Percentiles rank a stretch among this genome's conserved stretches.
These are phyloP conservation scores for Cheilosia pagana DNA, from an alignment of 2,888 invertebrate species.

Conservation along the genomic window DNA sequence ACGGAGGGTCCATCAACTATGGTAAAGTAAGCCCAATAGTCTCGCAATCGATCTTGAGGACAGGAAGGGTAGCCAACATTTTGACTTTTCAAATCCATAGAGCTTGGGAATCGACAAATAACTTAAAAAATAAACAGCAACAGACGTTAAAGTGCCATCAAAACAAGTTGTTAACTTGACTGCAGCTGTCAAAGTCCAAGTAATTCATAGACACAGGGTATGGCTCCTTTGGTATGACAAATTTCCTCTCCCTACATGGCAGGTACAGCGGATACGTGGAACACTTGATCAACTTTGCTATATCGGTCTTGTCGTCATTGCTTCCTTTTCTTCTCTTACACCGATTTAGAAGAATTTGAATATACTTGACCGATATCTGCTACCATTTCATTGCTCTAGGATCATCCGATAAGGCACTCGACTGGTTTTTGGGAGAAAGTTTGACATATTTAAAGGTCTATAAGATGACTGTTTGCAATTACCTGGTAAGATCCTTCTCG, in stretches of 20 bases:
- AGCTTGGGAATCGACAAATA: constrained; percentile 6
- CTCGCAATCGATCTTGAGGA: not conserved
- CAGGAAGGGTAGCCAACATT: not conserved
- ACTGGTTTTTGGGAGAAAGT: constrained; percentile 15
- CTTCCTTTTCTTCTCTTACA: constrained; percentile 7
- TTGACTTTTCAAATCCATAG: constrained; percentile 6
- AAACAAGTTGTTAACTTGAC: not conserved
- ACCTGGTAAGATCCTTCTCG: constrained; percentile 28
- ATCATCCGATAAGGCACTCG: constrained; percentile 27
- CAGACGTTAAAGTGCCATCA: not conserved
- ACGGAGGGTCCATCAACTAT: not conserved
- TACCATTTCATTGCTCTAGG: constrained; percentile 76
- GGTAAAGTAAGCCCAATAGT: constrained; percentile 17
- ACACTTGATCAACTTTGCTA: constrained; percentile 48
- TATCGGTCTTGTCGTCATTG: not conserved
- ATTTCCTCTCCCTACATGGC: constrained; percentile 44
- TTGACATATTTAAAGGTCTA: not conserved
- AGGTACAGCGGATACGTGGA: constrained; percentile 46
- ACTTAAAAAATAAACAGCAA: constrained; percentile 1
- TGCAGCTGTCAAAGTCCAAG: constrained; percentile 40
- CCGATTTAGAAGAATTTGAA: constrained; percentile 53
- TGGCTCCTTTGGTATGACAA: constrained; percentile 22
- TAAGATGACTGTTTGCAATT: not conserved
- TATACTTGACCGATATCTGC: constrained; percentile 69
- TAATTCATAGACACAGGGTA: constrained; percentile 60